Base-by-base conservation (phyloP, 2,113 vertebrate species). In the Ceuthmochares aereus region DNA sequence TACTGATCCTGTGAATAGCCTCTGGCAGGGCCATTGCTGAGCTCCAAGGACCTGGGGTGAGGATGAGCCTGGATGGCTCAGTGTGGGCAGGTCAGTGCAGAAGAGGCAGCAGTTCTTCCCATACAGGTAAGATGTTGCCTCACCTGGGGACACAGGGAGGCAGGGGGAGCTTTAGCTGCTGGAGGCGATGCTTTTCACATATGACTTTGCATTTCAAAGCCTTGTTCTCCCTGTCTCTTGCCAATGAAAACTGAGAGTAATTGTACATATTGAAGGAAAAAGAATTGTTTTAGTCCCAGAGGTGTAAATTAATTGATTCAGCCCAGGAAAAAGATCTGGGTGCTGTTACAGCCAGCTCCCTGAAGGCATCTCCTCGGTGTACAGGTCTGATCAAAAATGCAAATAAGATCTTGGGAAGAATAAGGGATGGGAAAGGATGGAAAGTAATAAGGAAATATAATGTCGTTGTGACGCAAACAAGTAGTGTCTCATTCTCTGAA, bases 131-230 rank as follows among this genome's bases (percentile, higher is more conserved):
- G 81, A 8, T 3, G 7, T 63, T 83, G 73, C 66, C 40, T 77
- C 47, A 92, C 68, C 63, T 77, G 59, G 43, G 36, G 25, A 54
- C 4, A 0, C 36, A 56, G 34, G 34, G 19, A 2, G 2, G 1
- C 0, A 5, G 43, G 8, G 19, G 14, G 36, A 43, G 63, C 25
- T 54, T 34, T 80, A 2, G 2, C 79, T 56, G 70, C 75, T 45
- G 75, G 78, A 79, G 68, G 30, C 21, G 79, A 36, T 55, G 92
- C 87, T 94, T 90, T 94, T 83, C 80, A 64, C 64, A 23, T 37
- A 22, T 30, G 54, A 84, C 60, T 96, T 96, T 93, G 90, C 88
- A 93, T 93, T 96, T 96, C 95, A 96, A 96, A 95, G 92, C 52
- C 43, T 94, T 19, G 0, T 32, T 68, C 69, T 86, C 23, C 30